phyloP scores from a whole-genome alignment of 2,888 invertebrate species.

The Rhagonycha lutea region DNA sequence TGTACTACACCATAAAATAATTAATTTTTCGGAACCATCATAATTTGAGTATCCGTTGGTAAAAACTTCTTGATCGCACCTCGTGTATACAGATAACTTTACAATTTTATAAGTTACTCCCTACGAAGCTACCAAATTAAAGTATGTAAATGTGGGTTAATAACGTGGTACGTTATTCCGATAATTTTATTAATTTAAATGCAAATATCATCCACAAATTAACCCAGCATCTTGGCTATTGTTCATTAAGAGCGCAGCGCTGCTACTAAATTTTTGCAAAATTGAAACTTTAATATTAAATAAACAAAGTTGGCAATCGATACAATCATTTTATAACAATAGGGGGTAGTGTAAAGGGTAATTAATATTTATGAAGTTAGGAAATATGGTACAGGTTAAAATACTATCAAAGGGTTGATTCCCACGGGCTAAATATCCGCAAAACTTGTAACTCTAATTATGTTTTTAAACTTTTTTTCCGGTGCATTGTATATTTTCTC shows the following conservation, averaged over 20 bases:
- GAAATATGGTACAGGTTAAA: conserved; percentile 32
- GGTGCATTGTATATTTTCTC: conserved; percentile 30
- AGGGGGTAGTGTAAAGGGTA: conserved; percentile 11
- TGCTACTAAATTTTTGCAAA: background rate
- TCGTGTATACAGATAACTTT: background rate
- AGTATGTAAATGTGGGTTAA: conserved; percentile 12
- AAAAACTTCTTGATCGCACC: background rate
- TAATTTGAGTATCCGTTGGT: no score
- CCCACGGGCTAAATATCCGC: conserved; percentile 32
- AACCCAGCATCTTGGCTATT: conserved; percentile 5
- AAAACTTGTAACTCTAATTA: conserved; percentile 35
- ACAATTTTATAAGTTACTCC: background rate
- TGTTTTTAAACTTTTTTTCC: conserved; percentile 31
- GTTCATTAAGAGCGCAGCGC: background rate
- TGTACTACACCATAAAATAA: no score
- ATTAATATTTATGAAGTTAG: conserved; percentile 33
- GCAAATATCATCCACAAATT: conserved; percentile 6
- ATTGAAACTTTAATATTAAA: background rate
- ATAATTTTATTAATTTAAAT: conserved; percentile 19
- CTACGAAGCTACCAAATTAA: conserved; percentile 1
- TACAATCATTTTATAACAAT: conserved; percentile 16
- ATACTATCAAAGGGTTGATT: conserved; percentile 32
- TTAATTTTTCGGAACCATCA: no score
- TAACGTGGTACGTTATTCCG: conserved; percentile 1
- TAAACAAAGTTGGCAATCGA: background rate